These are phyloP conservation scores for Loripinus fragilis DNA, from an alignment of 2,888 invertebrate genomes.

Conservation along the genomic window DNA sequence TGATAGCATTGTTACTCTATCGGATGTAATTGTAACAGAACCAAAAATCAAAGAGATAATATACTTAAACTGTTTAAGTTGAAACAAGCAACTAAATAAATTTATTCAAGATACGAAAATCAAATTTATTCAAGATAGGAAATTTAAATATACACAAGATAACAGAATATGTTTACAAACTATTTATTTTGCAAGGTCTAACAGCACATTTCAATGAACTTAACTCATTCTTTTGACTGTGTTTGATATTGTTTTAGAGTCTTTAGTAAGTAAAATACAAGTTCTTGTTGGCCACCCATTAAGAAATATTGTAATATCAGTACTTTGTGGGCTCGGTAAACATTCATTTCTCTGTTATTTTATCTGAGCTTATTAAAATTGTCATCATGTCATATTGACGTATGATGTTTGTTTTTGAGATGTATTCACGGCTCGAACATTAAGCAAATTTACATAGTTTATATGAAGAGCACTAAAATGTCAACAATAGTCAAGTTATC, in stretches of 20 bases:
- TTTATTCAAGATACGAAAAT: slow-evolving; percentile 57
- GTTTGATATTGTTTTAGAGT: slow-evolving; percentile 2
- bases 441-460: slow-evolving; percentile 59
- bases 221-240: neutral
- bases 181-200: slow-evolving; percentile 4
- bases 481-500: slow-evolving; percentile 51
- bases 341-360: slow-evolving; percentile 26
- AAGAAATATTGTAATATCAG: slow-evolving; percentile 16
- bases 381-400: slow-evolving; percentile 62
- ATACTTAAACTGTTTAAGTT: slow-evolving; percentile 26
- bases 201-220: neutral
- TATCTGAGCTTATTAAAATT: slow-evolving; percentile 50
- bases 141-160: slow-evolving; percentile 22
- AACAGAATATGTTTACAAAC: slow-evolving; percentile 3
- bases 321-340: neutral
- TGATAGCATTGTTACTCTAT: slow-evolving; percentile 6
- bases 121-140: slow-evolving; percentile 56
- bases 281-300: slow-evolving; percentile 13
- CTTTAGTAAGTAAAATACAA: slow-evolving; percentile 4
- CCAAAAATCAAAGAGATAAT: slow-evolving; percentile 4
- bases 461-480: slow-evolving; percentile 52
- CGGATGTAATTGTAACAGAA: neutral
- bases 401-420: slow-evolving; percentile 65
- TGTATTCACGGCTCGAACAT: slow-evolving; percentile 68
- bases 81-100: slow-evolving; percentile 58